Evolutionary conservation across 1,140 invertebrate genomes (phyloP).

Genomic region (Argopecten irradians): DNA sequence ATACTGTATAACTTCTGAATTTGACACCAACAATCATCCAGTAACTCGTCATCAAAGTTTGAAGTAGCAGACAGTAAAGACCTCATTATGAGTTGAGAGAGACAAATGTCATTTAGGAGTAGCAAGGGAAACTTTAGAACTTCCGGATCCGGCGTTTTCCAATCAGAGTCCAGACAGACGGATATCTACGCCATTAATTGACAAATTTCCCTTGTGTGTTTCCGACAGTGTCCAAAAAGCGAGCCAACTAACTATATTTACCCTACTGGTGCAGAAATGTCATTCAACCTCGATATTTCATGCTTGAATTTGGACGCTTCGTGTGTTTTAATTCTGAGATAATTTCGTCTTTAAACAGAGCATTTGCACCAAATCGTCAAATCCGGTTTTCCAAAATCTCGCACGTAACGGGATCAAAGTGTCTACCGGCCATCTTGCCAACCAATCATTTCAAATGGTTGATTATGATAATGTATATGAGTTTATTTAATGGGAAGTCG

Average conservation of each 20-base stretch:
- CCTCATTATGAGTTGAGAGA: neutral
- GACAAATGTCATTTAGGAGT: neutral
- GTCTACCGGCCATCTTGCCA: neutral
- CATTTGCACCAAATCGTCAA: neutral
- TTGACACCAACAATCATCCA: neutral
- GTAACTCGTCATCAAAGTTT: neutral
- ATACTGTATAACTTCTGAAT: neutral
- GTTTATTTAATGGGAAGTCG: neutral
- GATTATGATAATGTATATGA: neutral
- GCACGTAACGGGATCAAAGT: neutral
- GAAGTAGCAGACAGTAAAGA: neutral
- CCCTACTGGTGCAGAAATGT: neutral
- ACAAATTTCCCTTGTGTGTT: neutral
- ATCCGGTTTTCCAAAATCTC: slow-evolving; percentile 7
- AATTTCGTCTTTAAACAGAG: neutral
- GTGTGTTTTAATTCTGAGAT: neutral
- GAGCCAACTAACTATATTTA: neutral
- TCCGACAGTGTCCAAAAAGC: neutral
- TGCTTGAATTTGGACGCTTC: neutral
- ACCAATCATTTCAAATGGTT: neutral
- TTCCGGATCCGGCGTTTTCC: neutral
- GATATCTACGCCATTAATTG: neutral
- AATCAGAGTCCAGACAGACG: neutral
- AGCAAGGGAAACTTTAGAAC: neutral
- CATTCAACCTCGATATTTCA: neutral